These are phyloP conservation scores for Danio albolineatus DNA, from an alignment of 2,797 vertebrate genomes.

Conservation along the genomic window DNA sequence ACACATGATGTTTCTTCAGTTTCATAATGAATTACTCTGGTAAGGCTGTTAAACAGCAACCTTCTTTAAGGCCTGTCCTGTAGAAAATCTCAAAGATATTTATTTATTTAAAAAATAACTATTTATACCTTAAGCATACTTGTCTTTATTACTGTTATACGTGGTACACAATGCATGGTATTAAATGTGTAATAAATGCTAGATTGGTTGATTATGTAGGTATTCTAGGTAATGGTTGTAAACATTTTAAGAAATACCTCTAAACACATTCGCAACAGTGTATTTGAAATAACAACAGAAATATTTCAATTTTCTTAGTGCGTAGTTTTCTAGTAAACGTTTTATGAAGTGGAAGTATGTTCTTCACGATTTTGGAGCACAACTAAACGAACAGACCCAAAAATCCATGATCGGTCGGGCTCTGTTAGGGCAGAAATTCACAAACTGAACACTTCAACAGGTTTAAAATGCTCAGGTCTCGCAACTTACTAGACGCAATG, in stretches of 20 bases:
- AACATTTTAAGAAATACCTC: slow-evolving; percentile 50
- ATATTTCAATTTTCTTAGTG: slow-evolving; percentile 44
- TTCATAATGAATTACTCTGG: slow-evolving; percentile 49
- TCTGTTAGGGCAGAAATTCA: slow-evolving; percentile 58
- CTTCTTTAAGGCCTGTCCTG: slow-evolving; percentile 45
- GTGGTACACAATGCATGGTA: slow-evolving; percentile 57
- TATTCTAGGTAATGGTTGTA: slow-evolving; percentile 50
- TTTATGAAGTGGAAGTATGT: slow-evolving; percentile 48
- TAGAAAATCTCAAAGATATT: slow-evolving; percentile 60
- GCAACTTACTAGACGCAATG: slow-evolving; percentile 59
- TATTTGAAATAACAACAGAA: slow-evolving; percentile 52
- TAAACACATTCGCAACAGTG: slow-evolving; percentile 56
- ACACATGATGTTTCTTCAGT: slow-evolving; percentile 33
- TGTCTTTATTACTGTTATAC: slow-evolving; percentile 49
- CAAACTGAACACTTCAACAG: slow-evolving; percentile 38
- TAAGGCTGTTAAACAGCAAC: slow-evolving; percentile 60
- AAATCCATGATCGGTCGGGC: slow-evolving; percentile 61
- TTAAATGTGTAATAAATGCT: slow-evolving; percentile 52
- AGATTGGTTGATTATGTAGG: slow-evolving; percentile 44
- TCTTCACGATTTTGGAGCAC: slow-evolving; percentile 51
- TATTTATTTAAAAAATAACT: slow-evolving; percentile 61
- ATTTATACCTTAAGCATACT: slow-evolving; percentile 58
- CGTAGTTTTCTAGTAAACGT: slow-evolving; percentile 59
- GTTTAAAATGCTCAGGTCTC: slow-evolving; percentile 63
- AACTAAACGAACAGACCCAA: slow-evolving; percentile 30